Percentiles rank a stretch among this genome's conserved stretches.
Conservation (phyloP, 2,888 invertebrate species). For the Pheosia tremula region DNA sequence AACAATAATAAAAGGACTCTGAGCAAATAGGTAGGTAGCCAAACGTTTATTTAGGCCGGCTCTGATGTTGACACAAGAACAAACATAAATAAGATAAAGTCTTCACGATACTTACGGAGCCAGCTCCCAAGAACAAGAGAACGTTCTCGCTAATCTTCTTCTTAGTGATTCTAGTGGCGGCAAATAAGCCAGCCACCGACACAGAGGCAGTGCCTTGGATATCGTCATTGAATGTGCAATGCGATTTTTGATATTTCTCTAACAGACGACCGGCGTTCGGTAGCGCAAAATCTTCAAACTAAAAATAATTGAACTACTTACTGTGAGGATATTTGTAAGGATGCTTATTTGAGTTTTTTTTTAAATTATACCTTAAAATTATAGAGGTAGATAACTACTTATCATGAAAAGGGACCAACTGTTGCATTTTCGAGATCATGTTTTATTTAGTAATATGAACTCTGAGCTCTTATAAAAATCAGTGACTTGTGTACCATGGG, state of each 20-base stretch:
- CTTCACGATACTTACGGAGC: conserved; percentile 78
- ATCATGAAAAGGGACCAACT: no score
- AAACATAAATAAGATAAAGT: not conserved
- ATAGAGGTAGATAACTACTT: no score
- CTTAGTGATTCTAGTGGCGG: conserved; percentile 88
- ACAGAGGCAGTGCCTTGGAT: conserved; percentile 98
- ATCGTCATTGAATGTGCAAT: conserved; percentile 99
- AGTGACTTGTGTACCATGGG: no score
- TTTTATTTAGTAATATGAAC: no score
- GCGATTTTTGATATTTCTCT: conserved; percentile 92
- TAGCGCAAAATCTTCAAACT: conserved; percentile 99
- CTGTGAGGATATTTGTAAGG: not conserved
- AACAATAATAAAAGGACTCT: no score
- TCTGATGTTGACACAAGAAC: no score
- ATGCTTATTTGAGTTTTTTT: no score
- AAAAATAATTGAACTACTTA: conserved; percentile 37
- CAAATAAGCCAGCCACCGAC: conserved; percentile 94
- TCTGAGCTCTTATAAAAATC: no score
- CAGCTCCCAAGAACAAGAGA: conserved; percentile 94
- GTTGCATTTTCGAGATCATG: no score
- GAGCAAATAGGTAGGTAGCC: no score
- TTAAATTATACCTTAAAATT: no score
- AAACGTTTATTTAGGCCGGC: no score
- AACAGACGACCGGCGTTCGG: conserved; percentile 95
- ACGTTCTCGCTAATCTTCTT: conserved; percentile 91